Evolutionary conservation across 1,140 invertebrate genomes (phyloP).

Genomic region (Artemia franciscana): DNA sequence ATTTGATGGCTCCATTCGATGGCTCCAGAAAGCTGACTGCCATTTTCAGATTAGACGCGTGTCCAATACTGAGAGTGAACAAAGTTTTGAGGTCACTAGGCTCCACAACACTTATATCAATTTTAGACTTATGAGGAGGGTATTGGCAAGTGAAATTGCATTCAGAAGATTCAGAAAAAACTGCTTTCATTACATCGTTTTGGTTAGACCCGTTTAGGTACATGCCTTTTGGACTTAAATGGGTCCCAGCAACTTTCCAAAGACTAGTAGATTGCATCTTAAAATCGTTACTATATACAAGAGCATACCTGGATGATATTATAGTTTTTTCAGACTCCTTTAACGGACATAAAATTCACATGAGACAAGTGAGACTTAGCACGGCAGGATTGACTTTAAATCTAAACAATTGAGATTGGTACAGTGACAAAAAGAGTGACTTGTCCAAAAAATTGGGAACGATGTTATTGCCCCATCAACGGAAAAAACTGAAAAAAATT

Average conservation of each 20-base stretch:
- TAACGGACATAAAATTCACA: background rate
- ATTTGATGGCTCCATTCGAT: too few relatives aligned
- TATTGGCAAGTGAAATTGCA: background rate
- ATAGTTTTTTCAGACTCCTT: background rate
- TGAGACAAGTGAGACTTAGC: too few relatives aligned
- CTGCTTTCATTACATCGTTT: background rate
- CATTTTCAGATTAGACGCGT: too few relatives aligned
- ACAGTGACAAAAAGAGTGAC: too few relatives aligned
- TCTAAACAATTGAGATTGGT: too few relatives aligned
- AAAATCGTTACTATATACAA: background rate
- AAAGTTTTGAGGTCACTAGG: too few relatives aligned
- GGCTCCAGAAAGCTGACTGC: too few relatives aligned
- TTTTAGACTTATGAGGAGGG: background rate
- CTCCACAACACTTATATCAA: background rate
- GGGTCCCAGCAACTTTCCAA: background rate
- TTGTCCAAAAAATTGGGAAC: too few relatives aligned
- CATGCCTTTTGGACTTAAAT: background rate
- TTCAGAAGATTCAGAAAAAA: background rate
- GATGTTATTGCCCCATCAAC: too few relatives aligned
- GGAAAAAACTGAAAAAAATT: too few relatives aligned
- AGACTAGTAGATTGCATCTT: background rate
- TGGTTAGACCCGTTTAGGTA: background rate
- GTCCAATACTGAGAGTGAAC: too few relatives aligned
- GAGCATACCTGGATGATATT: background rate
- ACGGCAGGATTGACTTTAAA: too few relatives aligned